Evolutionary conservation across 1,140 invertebrate genomes (phyloP).

Genomic region (Hyphantria cunea): DNA sequence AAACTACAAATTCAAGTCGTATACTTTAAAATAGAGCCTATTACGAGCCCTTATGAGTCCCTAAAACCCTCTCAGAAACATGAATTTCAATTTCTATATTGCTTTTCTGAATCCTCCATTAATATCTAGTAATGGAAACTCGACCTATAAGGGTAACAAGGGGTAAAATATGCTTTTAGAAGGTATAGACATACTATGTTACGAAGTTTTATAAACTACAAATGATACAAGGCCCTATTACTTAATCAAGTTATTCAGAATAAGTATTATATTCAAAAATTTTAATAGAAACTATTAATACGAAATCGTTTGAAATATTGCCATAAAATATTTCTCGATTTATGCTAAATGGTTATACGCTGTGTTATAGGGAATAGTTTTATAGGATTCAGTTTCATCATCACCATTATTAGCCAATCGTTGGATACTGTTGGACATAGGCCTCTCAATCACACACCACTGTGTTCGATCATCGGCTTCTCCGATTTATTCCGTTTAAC

Average conservation of each 20-base stretch:
- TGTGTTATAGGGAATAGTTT: neutral
- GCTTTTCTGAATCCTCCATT: conserved; percentile 13
- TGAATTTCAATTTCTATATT: conserved; percentile 28
- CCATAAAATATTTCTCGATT: no score
- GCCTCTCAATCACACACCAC: no score
- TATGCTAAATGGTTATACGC: no score
- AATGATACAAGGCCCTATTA: neutral
- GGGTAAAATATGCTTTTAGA: conserved; percentile 18
- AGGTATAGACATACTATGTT: no score
- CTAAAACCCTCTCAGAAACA: conserved; percentile 9
- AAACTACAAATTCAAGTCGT: neutral
- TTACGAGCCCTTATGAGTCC: conserved; percentile 1
- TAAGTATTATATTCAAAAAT: neutral
- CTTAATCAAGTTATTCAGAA: no score
- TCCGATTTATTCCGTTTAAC: no score
- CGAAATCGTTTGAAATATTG: no score
- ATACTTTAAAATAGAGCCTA: conserved; percentile 2
- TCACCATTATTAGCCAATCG: no score
- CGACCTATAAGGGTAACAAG: conserved; percentile 10
- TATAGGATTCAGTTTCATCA: neutral
- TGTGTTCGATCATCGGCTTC: no score
- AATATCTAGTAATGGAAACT: conserved; percentile 23
- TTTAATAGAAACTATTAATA: neutral
- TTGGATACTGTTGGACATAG: no score
- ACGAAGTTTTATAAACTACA: conserved; percentile 14